Percentiles rank a stretch among this genome's conserved stretches.
Evolutionary conservation across 2,113 vertebrate species (phyloP).

Genomic region (Sinocyclocheilus maitianheensis): DNA sequence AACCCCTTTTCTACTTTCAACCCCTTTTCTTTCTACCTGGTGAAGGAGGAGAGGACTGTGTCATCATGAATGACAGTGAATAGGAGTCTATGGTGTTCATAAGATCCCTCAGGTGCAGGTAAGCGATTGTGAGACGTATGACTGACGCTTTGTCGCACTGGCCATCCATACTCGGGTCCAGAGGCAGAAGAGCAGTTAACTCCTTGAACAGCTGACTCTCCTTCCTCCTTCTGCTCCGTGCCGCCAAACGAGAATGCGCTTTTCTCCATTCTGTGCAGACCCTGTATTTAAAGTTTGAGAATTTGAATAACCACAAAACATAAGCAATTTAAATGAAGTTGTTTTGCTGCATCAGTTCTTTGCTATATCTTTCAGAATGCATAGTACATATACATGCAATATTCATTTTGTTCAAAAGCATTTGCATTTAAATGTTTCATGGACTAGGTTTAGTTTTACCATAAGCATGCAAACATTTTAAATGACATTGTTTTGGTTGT

Average conservation of each 20-base stretch:
- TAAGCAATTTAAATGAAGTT: background rate
- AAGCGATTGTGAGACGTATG: conserved; percentile 59
- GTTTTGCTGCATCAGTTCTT: background rate
- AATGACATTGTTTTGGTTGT: background rate
- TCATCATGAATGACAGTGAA: background rate
- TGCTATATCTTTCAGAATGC: background rate
- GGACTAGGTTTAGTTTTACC: too few species aligned
- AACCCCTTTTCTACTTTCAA: background rate
- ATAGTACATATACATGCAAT: background rate
- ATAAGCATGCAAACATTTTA: background rate
- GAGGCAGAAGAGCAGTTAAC: conserved; percentile 58
- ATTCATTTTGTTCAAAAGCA: background rate
- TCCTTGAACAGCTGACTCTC: conserved; percentile 62
- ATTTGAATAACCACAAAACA: background rate
- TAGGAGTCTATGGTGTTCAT: conserved; percentile 24
- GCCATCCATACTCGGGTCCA: conserved; percentile 22
- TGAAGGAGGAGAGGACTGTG: background rate
- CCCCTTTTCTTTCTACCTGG: background rate
- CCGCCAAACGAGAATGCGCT: conserved; percentile 58
- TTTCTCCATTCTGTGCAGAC: conserved; percentile 55
- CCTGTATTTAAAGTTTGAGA: conserved; percentile 38
- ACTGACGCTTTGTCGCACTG: conserved; percentile 64
- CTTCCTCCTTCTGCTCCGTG: conserved; percentile 53
- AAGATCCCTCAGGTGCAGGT: conserved; percentile 57
- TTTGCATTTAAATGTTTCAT: background rate